Base-by-base conservation (phyloP, 2,113 vertebrate genomes). In the Climacteris rufus region DNA sequence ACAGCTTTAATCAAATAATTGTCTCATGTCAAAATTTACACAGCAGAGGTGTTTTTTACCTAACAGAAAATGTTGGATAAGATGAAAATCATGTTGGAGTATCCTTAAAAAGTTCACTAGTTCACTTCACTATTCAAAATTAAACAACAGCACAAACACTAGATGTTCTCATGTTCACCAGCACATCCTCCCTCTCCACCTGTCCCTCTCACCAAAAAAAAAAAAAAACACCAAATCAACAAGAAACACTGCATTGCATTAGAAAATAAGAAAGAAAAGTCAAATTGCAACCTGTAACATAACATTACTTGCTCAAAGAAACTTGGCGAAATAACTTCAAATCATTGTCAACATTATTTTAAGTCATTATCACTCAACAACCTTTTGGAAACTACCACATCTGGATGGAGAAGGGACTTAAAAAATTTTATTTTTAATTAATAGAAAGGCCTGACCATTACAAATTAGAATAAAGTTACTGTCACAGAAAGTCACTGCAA, bases 191-290 rank as follows among this genome's bases (percentile, higher is more conserved):
- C 1, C 6, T 23, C 12, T 31, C 42, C 42, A 42, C 42, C 42
- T 42, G 42, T 42, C 42, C 42, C 42, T 42, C 42, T 45, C 45
- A 20, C 45, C 45, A 45, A 45, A 45, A 45, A 16, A 45, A 21
- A 13, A 23, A n/a, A n/a, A n/a, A n/a, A n/a, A n/a, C n/a, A n/a
- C n/a, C 9, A 33, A 17, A 65, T 10, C 20, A 59, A 72, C 23
- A 54, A 42, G 12, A 60, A 9, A 1, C 6, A 33, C 6, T 1
- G 1, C 23, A n/a, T 2, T 54, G 52, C 16, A 93, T 10, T n/a
- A 60, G 28, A 37, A 66, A 81, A 42, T 20, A 74, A 45, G 35
- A 50, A 56, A 15, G 16, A 77, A 27, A 81, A 39, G 15, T 81
- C 10, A 65, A 66, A 10, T 4, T 65, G 11, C 19, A 80, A 10